phyloP scores from a whole-genome alignment of 2,113 vertebrate species.

The Mohoua ochrocephala region DNA sequence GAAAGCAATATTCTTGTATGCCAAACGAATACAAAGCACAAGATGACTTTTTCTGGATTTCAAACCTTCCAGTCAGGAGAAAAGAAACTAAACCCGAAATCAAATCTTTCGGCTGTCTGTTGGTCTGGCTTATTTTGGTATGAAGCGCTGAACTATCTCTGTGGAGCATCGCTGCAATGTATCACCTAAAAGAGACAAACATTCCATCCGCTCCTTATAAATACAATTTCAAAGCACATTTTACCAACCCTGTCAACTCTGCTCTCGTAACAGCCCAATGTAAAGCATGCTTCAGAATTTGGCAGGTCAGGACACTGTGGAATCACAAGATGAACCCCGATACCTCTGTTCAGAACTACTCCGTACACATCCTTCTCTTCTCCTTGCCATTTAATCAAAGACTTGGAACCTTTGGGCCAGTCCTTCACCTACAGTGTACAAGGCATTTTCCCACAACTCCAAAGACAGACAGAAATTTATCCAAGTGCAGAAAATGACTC shows the following conservation, averaged over 20 bases:
- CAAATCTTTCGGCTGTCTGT: not conserved
- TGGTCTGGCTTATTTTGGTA: not conserved
- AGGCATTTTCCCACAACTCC: not conserved
- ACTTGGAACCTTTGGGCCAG: not conserved
- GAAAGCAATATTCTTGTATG: not conserved
- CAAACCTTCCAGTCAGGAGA: not conserved
- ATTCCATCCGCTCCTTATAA: not conserved
- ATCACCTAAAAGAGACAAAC: not conserved
- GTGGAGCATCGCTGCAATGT: not conserved
- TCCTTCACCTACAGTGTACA: not conserved
- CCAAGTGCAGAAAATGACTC: not conserved
- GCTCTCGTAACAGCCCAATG: not conserved
- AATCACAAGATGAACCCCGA: not conserved
- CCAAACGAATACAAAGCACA: not conserved
- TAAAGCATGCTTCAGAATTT: not conserved
- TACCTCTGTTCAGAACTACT: not conserved
- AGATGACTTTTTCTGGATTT: not conserved
- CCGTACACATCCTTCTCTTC: not conserved
- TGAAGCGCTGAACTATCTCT: not conserved
- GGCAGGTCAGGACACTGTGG: not conserved
- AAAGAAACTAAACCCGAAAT: not conserved
- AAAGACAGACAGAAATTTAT: not conserved
- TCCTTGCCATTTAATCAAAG: not conserved
- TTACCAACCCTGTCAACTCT: not conserved
- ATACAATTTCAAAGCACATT: not conserved